These are phyloP conservation scores for Dendropsophus ebraccatus DNA, from an alignment of 2,113 vertebrate genomes.

Conservation along the genomic window DNA sequence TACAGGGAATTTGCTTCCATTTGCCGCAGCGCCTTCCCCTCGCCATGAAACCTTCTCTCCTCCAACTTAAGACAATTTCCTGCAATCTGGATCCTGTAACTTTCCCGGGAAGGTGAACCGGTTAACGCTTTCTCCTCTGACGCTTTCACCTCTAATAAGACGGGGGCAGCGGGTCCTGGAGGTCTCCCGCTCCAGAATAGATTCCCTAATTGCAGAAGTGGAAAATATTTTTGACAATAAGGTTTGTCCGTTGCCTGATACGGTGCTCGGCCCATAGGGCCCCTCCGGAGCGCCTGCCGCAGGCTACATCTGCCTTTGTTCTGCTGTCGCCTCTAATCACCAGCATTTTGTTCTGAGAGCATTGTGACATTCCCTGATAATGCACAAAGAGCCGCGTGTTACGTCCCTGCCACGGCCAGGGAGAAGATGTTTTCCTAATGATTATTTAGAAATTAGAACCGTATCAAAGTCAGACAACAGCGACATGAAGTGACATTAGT, in stretches of 20 bases:
- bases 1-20: no score
- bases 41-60: neutral
- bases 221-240: constrained; percentile 33
- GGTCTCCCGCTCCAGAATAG: neutral
- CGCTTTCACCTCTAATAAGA: no score
- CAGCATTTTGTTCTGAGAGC: constrained; percentile 31
- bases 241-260: constrained; percentile 6
- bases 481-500: neutral
- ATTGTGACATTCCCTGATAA: constrained; percentile 36
- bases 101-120: neutral
- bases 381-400: neutral
- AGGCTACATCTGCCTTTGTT: constrained; percentile 17
- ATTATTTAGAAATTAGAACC: constrained; percentile 26
- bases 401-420: neutral
- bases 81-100: neutral
- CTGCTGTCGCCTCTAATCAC: constrained; percentile 17
- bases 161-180: neutral
- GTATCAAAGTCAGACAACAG: constrained; percentile 9
- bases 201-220: constrained; percentile 6
- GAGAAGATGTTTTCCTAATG: neutral
- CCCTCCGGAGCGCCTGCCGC: neutral
- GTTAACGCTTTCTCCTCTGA: neutral
- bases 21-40: neutral
- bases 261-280: neutral
- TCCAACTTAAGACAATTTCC: neutral